Evolutionary conservation across 2,888 invertebrate genomes (phyloP).

Genomic region (Dusona sp.): DNA sequence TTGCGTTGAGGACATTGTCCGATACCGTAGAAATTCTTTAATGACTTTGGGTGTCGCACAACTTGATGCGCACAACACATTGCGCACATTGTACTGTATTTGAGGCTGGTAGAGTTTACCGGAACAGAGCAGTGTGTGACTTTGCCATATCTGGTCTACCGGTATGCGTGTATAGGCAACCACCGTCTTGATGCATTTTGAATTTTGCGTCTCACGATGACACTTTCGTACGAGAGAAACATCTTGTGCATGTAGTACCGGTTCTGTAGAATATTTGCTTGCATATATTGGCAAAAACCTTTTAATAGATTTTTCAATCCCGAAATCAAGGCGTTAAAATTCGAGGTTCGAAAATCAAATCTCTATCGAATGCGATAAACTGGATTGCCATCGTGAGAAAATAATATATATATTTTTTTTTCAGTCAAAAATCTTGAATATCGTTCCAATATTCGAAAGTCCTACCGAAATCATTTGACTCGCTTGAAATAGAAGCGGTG

Average conservation of each 20-base stretch:
- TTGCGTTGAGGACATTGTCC: slow-evolving; percentile 78
- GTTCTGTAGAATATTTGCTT: slow-evolving; percentile 38
- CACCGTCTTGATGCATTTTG: slow-evolving; percentile 53
- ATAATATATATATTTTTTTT: not conserved
- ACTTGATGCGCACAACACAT: slow-evolving; percentile 67
- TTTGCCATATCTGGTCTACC: slow-evolving; percentile 5
- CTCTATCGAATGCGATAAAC: not conserved
- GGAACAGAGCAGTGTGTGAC: slow-evolving; percentile 44
- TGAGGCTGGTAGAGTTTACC: slow-evolving; percentile 67
- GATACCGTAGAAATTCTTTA: slow-evolving; percentile 82
- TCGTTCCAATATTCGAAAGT: slow-evolving; percentile 5
- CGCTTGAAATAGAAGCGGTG: slow-evolving; percentile 9
- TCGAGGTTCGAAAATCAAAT: not conserved
- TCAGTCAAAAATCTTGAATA: not conserved
- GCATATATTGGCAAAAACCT: not conserved
- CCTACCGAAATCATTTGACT: slow-evolving; percentile 24
- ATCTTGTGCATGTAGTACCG: slow-evolving; percentile 21
- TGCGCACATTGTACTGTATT: slow-evolving; percentile 70
- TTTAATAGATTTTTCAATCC: not conserved
- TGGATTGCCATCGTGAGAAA: not conserved
- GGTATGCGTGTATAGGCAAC: slow-evolving; percentile 20
- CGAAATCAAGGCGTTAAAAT: not conserved
- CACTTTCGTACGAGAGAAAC: slow-evolving; percentile 33
- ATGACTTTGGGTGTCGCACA: slow-evolving; percentile 79
- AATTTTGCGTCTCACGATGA: slow-evolving; percentile 57